Evolutionary conservation across 2,888 invertebrate species (phyloP), one percentile per base, ranked within the genome.

Genomic region (Cerastis rubricosa): DNA sequence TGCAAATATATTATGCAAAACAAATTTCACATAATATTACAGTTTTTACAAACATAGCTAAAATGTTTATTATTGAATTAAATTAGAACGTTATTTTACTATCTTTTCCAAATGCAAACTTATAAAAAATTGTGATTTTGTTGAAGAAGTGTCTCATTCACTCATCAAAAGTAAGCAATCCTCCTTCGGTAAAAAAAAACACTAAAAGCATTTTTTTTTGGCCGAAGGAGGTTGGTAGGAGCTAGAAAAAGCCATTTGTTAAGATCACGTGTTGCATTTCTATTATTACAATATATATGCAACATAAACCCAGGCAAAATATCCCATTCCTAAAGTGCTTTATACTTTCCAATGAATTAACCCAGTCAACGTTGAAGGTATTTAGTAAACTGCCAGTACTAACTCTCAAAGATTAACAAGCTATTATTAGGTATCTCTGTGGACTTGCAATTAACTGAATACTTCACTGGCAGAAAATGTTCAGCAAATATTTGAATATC

Each of bases 381-480:
- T 80, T 80, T 67, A 77, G 59, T 68, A 51, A 51, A 63, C 74
- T 67, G 12, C 25, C 29, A 54, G 57, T 7, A 67, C 47, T 74
- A 82, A 68, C 51, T 71, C 66, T 47, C 25, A 17, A 65, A 84
- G 71, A 68, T 84, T 74, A 66, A 78, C 66, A 66, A 74, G 71
- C 66, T 64, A 74, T 66, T 71, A n/a, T 83, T 68, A 68, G 65
- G 51, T 76, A 59, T 78, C 54, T 74, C 73, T 40, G 65, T 71
- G 43, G 72, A 82, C 63, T 82, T 59, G 70, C 71, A 82, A 85
- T 84, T 76, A 74, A 69, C 35, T 51, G 59, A 49, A 51, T 63
- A 67, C 35, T 69, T 49, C 51, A 54, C 51, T 71, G 59, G 59
- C 68, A 72, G 69, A 79, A 74, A 69, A 72, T 74, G 45, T 74